Percentiles rank a stretch among this genome's conserved stretches.
Evolutionary conservation across 2,797 vertebrate genomes (phyloP).

Genomic region (Argyrosomus regius): DNA sequence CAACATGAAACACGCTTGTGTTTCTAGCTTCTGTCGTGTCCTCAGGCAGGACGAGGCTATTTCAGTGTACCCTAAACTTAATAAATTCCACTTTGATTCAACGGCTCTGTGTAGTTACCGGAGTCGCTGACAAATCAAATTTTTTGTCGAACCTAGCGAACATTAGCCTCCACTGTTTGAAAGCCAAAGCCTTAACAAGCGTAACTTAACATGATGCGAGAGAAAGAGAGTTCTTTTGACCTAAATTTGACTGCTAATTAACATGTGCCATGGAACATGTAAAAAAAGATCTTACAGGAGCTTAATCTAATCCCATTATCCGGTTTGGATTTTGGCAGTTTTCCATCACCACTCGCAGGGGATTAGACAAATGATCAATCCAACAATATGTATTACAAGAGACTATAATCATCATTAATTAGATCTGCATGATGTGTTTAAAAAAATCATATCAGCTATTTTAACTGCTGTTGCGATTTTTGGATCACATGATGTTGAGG

Average conservation of each 20-base stretch:
- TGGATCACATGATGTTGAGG: no score
- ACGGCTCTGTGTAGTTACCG: neutral
- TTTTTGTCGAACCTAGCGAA: conserved; percentile 7
- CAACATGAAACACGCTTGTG: neutral
- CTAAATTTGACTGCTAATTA: conserved; percentile 53
- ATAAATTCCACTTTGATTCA: conserved; percentile 11
- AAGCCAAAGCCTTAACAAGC: conserved; percentile 15
- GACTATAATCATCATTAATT: neutral
- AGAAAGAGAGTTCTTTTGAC: conserved; percentile 31
- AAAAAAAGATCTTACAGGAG: conserved; percentile 4
- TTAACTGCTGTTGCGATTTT: no score
- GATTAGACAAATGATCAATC: conserved; percentile 22
- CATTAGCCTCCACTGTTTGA: conserved; percentile 6
- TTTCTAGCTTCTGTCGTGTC: conserved; percentile 6
- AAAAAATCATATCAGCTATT: no score
- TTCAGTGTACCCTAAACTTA: conserved; percentile 25
- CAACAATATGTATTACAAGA: neutral
- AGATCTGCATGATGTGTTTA: no score
- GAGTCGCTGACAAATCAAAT: conserved; percentile 26
- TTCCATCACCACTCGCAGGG: conserved; percentile 13
- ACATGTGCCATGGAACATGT: conserved; percentile 13
- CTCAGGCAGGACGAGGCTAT: conserved; percentile 30
- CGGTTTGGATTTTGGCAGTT: conserved; percentile 9
- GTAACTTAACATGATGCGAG: conserved; percentile 22
- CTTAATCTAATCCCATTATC: conserved; percentile 37